Evolutionary conservation across 35 echinoderm and acorn worm species (phyloP).

Genomic region (Holothuria glaberrima): DNA sequence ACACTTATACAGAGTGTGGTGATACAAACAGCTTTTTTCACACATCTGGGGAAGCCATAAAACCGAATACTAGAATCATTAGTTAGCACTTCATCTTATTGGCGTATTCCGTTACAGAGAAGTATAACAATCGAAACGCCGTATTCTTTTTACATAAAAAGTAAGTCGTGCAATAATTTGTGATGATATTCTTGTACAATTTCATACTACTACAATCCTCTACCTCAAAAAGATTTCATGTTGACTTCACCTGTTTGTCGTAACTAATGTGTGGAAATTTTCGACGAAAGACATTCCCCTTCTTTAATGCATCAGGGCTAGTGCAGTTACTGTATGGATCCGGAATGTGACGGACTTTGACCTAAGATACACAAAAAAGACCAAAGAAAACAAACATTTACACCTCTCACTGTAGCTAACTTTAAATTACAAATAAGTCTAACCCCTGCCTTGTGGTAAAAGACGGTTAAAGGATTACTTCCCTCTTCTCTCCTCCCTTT

Average conservation of each 20-base stretch:
- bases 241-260: conserved; percentile 13
- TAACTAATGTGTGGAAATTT: conserved; percentile 23
- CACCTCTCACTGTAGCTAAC: background rate
- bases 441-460: background rate
- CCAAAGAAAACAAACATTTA: background rate
- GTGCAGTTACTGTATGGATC: conserved; percentile 37
- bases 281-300: conserved; percentile 18
- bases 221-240: background rate
- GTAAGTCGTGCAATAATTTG: too few species aligned
- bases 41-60: conserved; percentile 2
- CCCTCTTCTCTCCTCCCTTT: too few species aligned
- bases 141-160: too few species aligned
- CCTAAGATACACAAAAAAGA: background rate
- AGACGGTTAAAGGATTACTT: background rate
- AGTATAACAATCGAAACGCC: too few species aligned
- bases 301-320: background rate
- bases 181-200: too few species aligned
- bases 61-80: background rate
- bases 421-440: background rate
- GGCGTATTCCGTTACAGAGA: too few species aligned
- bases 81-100: too few species aligned
- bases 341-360: conserved; percentile 11
- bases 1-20: background rate
- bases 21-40: conserved; percentile 39
- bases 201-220: too few species aligned